phyloP scores from a whole-genome alignment of 2,888 invertebrate genomes.

The Heliconius hortense region DNA sequence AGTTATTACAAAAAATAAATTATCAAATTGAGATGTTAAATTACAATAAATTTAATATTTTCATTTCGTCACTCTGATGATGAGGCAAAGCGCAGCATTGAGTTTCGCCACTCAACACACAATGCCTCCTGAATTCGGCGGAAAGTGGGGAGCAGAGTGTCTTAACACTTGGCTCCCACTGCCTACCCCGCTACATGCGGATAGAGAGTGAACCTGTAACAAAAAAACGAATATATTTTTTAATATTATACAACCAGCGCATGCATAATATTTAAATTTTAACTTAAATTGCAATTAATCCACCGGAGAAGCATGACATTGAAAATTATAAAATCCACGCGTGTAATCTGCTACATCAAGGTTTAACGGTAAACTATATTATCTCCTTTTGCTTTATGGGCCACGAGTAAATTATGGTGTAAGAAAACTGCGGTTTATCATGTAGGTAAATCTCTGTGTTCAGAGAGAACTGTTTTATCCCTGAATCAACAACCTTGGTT shows the following conservation, averaged over 20 bases:
- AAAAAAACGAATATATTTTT: not conserved
- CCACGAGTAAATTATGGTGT: constrained; percentile 59
- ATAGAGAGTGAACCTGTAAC: no score
- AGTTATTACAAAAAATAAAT: no score
- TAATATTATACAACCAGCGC: not conserved
- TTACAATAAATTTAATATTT: no score
- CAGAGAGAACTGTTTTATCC: constrained; percentile 57
- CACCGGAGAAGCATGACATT: constrained; percentile 22
- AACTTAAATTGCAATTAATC: constrained; percentile 11
- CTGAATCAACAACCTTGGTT: constrained; percentile 64
- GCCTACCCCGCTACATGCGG: no score
- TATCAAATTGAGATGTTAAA: no score
- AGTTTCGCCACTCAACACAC: no score
- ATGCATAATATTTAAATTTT: not conserved
- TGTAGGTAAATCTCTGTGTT: constrained; percentile 59
- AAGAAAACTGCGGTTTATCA: constrained; percentile 58
- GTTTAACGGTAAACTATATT: constrained; percentile 56
- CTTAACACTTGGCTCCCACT: no score
- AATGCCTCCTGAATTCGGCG: no score
- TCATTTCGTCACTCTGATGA: no score
- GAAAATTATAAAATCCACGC: constrained; percentile 27
- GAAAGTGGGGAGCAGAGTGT: no score
- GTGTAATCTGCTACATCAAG: constrained; percentile 42
- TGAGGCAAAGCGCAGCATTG: no score
- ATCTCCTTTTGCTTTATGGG: constrained; percentile 62